These are phyloP conservation scores for Iguana delicatissima DNA, from an alignment of 2,797 vertebrate genomes.

Conservation along the genomic window DNA sequence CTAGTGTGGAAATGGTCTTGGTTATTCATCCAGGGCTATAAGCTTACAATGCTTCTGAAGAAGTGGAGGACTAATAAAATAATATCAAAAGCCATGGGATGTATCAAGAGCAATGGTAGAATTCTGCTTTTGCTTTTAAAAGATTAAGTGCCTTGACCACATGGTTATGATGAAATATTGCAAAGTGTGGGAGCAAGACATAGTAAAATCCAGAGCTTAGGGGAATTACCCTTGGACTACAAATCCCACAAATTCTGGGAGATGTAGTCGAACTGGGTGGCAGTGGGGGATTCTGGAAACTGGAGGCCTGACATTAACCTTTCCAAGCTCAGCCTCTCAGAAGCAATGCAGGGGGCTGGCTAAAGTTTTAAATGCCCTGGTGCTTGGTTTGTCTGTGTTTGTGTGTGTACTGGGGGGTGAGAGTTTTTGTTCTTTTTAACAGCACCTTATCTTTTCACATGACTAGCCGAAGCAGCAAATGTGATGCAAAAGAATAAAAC, in stretches of 20 bases:
- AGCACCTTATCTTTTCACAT: neutral
- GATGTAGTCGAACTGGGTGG: too few relatives aligned
- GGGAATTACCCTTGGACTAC: too few relatives aligned
- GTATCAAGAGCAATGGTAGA: neutral
- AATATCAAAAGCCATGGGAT: neutral
- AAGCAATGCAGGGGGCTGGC: too few relatives aligned
- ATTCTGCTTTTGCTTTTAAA: neutral
- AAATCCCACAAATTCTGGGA: too few relatives aligned
- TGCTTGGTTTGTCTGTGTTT: neutral
- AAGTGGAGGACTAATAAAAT: too few relatives aligned
- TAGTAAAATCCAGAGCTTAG: neutral
- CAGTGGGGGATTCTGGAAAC: too few relatives aligned
- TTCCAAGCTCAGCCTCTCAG: neutral
- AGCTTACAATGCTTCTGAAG: too few relatives aligned
- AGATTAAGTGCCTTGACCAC: neutral
- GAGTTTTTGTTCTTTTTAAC: too few relatives aligned
- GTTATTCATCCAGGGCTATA: neutral
- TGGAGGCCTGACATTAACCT: too few relatives aligned
- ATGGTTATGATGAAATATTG: neutral
- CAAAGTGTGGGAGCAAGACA: too few relatives aligned
- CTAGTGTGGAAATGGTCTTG: too few relatives aligned
- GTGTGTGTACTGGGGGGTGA: accelerated
- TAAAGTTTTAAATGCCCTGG: neutral
- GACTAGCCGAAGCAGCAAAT: neutral
- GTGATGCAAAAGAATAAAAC: neutral